Evolutionary conservation across 1,140 invertebrate genomes (phyloP).

Genomic region (Aphaenogaster floridana): DNA sequence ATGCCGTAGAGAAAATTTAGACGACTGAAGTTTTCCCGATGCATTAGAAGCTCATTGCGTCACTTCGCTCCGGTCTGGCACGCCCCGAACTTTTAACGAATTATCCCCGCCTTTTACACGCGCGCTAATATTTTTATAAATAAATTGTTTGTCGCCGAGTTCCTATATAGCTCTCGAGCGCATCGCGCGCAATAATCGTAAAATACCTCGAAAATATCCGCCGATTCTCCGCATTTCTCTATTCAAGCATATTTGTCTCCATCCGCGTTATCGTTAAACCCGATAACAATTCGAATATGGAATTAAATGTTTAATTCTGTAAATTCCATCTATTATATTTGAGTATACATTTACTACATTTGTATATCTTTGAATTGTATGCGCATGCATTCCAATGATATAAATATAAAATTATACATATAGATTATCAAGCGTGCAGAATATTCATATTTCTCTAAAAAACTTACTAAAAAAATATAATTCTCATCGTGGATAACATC

Average conservation of each 20-base stretch:
- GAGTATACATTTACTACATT: background rate
- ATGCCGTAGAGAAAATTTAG: conserved; percentile 41
- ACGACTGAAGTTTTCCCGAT: conserved; percentile 12
- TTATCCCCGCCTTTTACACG: background rate
- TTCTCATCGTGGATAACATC: background rate
- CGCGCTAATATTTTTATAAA: background rate
- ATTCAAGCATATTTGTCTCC: background rate
- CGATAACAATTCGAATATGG: conserved; percentile 25
- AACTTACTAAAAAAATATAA: background rate
- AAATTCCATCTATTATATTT: conserved; percentile 9
- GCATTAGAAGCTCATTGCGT: background rate
- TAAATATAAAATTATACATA: conserved; percentile 21
- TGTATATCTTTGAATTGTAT: conserved; percentile 1
- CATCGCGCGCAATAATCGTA: background rate
- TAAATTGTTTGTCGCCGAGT: background rate
- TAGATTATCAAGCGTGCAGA: background rate
- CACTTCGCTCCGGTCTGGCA: background rate
- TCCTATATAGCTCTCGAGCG: background rate
- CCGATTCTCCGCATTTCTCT: background rate
- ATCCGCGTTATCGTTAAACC: background rate
- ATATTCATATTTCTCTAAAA: conserved; percentile 21
- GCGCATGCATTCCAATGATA: background rate
- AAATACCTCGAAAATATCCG: conserved; percentile 18
- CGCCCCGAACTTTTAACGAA: conserved; percentile 4
- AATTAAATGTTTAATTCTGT: conserved; percentile 26